Percentiles rank a stretch among this genome's conserved stretches.
Conservation (phyloP, 2,888 invertebrate genomes). For the Microctonus hyperodae region DNA sequence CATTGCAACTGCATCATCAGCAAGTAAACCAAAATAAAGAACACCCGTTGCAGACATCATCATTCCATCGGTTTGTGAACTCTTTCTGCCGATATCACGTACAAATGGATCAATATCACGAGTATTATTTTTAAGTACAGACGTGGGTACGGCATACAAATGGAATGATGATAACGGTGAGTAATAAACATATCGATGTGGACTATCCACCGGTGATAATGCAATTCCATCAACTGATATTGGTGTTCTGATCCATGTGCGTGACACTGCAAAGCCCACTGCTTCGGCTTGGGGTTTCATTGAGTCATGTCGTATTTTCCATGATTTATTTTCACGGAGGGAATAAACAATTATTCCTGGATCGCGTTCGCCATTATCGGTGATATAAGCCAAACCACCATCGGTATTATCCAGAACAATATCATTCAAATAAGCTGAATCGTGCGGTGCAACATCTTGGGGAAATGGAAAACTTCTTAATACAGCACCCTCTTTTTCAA, state of each 20-base stretch:
- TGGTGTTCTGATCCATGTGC: constrained; percentile 67
- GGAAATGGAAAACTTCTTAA: constrained; percentile 69
- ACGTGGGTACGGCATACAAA: constrained; percentile 72
- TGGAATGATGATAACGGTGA: constrained; percentile 74
- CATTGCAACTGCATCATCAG: constrained; percentile 73
- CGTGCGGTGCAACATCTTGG: constrained; percentile 67
- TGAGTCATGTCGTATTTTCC: constrained; percentile 75
- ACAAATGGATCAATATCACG: constrained; percentile 62
- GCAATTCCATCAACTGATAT: constrained; percentile 77
- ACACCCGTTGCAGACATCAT: constrained; percentile 75
- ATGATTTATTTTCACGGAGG: constrained; percentile 70
- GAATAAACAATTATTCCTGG: constrained; percentile 79
- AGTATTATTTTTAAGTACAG: constrained; percentile 68
- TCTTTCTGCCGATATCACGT: constrained; percentile 69
- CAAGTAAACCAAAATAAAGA: constrained; percentile 75
- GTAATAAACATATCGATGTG: constrained; percentile 67
- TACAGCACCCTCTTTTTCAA: constrained; percentile 68
- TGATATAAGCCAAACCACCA: constrained; percentile 74
- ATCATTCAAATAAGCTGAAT: constrained; percentile 73
- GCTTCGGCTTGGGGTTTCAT: constrained; percentile 72
- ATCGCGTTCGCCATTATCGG: constrained; percentile 73
- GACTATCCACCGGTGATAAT: constrained; percentile 66
- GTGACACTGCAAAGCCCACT: constrained; percentile 69
- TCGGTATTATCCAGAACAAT: constrained; percentile 77
- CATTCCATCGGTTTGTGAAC: constrained; percentile 78